Conservation (phyloP, 2,113 vertebrate genomes). For the Bostrychus sinensis region DNA sequence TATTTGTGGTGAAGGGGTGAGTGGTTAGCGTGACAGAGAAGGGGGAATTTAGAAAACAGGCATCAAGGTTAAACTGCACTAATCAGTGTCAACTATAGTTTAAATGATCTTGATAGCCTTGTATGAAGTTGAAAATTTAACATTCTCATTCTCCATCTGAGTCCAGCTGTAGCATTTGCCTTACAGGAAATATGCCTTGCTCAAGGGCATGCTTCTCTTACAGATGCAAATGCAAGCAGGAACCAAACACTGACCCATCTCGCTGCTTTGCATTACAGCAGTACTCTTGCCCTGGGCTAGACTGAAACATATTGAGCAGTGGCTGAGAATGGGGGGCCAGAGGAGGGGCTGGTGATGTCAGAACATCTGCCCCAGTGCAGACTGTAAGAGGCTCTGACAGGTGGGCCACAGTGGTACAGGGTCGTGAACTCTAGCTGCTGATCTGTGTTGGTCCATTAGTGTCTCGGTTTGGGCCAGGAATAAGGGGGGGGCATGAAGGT, state of each 20-base stretch:
- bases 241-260: constrained; percentile 53
- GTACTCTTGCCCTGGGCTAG: constrained; percentile 42
- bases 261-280: constrained; percentile 42
- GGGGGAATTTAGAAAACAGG: constrained; percentile 45
- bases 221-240: constrained; percentile 55
- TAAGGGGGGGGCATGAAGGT: constrained; percentile 39
- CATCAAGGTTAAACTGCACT: constrained; percentile 7
- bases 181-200: constrained; percentile 52
- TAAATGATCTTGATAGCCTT: constrained; percentile 17
- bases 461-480: constrained; percentile 47
- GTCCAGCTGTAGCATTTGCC: constrained; percentile 27
- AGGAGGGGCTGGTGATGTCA: constrained; percentile 66
- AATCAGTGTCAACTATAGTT: constrained; percentile 24
- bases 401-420: constrained; percentile 67
- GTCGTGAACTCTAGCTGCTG: constrained; percentile 71
- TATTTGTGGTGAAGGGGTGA: constrained; percentile 61
- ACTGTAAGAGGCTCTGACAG: constrained; percentile 70
- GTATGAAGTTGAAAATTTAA: background rate
- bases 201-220: constrained; percentile 45
- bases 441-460: constrained; percentile 63
- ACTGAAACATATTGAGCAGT: constrained; percentile 49
- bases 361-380: constrained; percentile 69
- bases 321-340: constrained; percentile 47
- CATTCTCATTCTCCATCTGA: constrained; percentile 17
- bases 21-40: constrained; percentile 56